Evolutionary conservation across 2,888 invertebrate genomes (phyloP).

Genomic region (Hirtodrosophila histrioides): DNA sequence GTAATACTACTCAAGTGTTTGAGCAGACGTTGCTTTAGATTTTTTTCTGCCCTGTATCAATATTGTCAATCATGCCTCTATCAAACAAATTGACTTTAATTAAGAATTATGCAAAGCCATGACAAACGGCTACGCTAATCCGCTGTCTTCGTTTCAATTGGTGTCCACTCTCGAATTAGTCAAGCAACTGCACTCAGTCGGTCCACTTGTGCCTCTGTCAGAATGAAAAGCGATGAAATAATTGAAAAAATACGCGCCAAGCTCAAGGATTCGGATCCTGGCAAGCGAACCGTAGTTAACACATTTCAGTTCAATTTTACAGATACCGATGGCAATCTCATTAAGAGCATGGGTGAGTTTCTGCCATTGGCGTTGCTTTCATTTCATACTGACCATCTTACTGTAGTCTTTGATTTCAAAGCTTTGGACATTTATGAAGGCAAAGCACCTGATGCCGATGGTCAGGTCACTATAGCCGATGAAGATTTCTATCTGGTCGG

Average conservation of each 20-base stretch:
- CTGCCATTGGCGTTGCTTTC: constrained; percentile 3
- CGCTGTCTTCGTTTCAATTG: constrained; percentile 68
- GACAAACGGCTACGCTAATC: constrained; percentile 55
- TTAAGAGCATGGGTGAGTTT: constrained; percentile 82
- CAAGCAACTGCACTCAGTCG: constrained; percentile 45
- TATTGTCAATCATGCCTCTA: constrained; percentile 70
- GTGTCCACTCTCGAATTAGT: constrained; percentile 57
- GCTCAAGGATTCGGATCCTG: constrained; percentile 80
- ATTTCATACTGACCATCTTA: constrained; percentile 53
- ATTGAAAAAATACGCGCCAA: constrained; percentile 83
- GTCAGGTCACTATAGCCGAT: constrained; percentile 79
- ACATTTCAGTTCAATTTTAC: constrained; percentile 83
- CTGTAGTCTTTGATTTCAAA: constrained; percentile 83
- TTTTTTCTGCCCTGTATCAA: constrained; percentile 72
- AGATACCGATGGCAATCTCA: constrained; percentile 80
- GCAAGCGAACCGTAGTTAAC: constrained; percentile 77
- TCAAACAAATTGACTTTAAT: constrained; percentile 81
- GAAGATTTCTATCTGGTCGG: constrained; percentile 83
- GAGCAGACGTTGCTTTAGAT: constrained; percentile 27
- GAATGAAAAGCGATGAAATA: constrained; percentile 82
- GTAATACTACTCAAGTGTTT: constrained; percentile 12
- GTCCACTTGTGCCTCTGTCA: constrained; percentile 45
- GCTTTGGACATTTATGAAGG: constrained; percentile 83
- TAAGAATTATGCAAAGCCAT: constrained; percentile 81
- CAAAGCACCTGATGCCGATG: constrained; percentile 68